Conservation (phyloP, 23 tunicate species). For the Trididemnum nubilum region DNA sequence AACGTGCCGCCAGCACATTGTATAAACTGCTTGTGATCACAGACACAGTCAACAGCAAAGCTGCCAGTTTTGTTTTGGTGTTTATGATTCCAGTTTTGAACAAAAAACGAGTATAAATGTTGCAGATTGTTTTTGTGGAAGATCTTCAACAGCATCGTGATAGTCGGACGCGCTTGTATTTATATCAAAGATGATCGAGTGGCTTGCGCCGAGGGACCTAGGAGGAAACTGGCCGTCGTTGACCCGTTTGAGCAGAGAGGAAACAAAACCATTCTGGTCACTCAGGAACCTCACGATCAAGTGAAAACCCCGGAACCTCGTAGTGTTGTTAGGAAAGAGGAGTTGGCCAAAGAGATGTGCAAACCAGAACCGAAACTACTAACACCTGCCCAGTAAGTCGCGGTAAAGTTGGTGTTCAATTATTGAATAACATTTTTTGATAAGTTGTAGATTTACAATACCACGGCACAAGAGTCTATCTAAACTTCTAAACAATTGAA, state of each 20-base stretch:
- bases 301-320: neutral
- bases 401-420: neutral
- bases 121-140: conserved; percentile 70
- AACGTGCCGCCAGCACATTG: too few relatives aligned
- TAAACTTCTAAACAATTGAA: too few relatives aligned
- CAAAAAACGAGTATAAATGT: too few relatives aligned
- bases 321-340: neutral
- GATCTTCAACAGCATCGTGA: conserved; percentile 74
- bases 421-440: neutral
- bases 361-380: neutral
- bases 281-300: neutral
- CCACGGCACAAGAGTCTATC: too few relatives aligned
- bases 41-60: too few relatives aligned
- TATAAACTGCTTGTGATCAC: too few relatives aligned
- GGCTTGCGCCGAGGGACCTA: neutral
- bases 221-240: conserved; percentile 55
- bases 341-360: neutral
- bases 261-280: conserved; percentile 63
- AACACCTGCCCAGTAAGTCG: conserved; percentile 12
- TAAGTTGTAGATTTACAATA: too few relatives aligned
- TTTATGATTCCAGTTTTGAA: too few relatives aligned
- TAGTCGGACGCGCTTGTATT: conserved; percentile 68
- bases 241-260: conserved; percentile 97
- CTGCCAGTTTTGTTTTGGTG: too few relatives aligned
- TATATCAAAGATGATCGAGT: conserved; percentile 76